A percentile compares a stretch with the other conserved stretches of the same genome.
Evolutionary conservation across 2,113 vertebrate genomes (phyloP).

Genomic region (Chionis minor): DNA sequence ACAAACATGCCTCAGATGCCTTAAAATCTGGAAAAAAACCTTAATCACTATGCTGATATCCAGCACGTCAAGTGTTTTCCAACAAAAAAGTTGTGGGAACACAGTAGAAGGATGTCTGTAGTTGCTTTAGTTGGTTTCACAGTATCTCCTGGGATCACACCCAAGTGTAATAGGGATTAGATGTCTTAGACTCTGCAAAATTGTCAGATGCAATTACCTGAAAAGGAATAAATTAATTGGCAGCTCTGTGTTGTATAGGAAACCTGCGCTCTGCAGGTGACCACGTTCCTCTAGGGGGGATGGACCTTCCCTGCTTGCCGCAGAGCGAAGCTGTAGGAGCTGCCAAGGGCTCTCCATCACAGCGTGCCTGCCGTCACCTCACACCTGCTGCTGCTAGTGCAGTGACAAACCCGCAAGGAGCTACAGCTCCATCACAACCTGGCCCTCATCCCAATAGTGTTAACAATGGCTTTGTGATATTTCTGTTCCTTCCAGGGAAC

Average conservation of each 20-base stretch:
- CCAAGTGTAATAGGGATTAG: not conserved
- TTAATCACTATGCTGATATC: not conserved
- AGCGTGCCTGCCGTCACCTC: rapidly evolving
- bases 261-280: not conserved
- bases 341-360: not conserved
- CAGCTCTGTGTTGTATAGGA: not conserved
- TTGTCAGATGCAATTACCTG: not conserved
- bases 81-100: not conserved
- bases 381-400: not conserved
- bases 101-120: not conserved
- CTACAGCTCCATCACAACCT: not conserved
- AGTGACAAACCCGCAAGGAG: not conserved
- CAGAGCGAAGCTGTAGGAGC: not conserved
- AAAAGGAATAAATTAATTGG: not conserved
- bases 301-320: not conserved
- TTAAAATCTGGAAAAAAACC: not conserved
- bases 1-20: not conserved
- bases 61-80: not conserved
- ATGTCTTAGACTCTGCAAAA: not conserved
- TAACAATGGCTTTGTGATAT: not conserved
- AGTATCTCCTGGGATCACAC: not conserved
- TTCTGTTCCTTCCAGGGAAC: not conserved
- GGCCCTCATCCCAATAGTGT: not conserved
- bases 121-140: not conserved
- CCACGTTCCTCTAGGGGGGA: not conserved